Evolutionary conservation across 2,888 invertebrate genomes (phyloP), one percentile per base, ranked within the genome.

Genomic region (Andrena chrysosceles): DNA sequence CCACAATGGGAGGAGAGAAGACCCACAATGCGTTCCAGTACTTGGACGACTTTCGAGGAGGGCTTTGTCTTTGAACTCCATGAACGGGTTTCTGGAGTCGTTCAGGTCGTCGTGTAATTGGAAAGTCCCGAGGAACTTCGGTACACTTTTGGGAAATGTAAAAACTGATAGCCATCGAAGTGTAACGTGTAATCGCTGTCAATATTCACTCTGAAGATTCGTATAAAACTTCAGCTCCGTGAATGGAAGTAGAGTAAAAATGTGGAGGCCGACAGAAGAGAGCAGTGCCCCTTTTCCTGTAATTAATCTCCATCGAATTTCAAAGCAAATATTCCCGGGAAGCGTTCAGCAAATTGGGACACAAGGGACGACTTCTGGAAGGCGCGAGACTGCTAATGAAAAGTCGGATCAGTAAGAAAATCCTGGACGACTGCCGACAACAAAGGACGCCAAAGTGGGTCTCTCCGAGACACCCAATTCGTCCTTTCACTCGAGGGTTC

Each of bases 361-460:
- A 2, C 23, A 4, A 54, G 35, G 13, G 7, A n/a, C 16, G 7
- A 23, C 20, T 31, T 52, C 13, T 33, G 29, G 23, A n/a, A 63
- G 16, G 68, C 10, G 68, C 54, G 69, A 26, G 60, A 26, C 56
- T 26, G 20, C 56, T 35, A 83, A 81, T 71, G 76, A 83, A 83
- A 83, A 71, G 68, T 23, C 33, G 62, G 26, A 26, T 52, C 26
- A 60, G 77, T 60, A 73, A 72, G 64, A 73, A 74, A 77, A 84
- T 81, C 81, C 56, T 48, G 67, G 52, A 66, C 60, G 66, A 63
- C 63, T 77, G 69, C 35, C 67, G 77, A 35, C 63, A 71, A 85
- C 84, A 86, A 86, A 63, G 70, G 73, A 76, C 29, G 66, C 56
- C 67, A 67, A 75, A 86, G 77, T 86, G 82, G 72, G 76, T 81